A percentile compares a stretch with the other conserved stretches of the same genome.
These are phyloP conservation scores for Melieria crassipennis DNA, from an alignment of 2,888 invertebrate species.

Conservation along the genomic window DNA sequence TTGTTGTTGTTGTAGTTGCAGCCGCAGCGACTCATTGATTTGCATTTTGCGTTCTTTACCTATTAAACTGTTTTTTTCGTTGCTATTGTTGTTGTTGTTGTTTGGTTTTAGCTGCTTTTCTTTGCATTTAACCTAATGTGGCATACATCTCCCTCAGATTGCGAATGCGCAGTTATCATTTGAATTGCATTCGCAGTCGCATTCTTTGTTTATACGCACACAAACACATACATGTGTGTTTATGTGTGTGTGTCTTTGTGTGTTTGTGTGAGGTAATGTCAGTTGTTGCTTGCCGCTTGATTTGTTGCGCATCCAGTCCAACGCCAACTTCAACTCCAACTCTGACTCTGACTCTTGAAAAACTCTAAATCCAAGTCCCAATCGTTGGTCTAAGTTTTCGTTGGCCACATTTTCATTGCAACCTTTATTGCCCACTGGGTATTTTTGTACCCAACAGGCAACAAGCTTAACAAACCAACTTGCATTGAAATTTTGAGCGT, in stretches of 20 bases:
- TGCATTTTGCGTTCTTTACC: conserved; percentile 37
- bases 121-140: conserved; percentile 1
- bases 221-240: background rate
- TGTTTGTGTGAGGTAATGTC: background rate
- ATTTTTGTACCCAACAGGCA: no score
- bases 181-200: background rate
- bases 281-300: no score
- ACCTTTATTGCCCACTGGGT: no score
- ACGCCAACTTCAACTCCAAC: no score
- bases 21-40: conserved; percentile 24
- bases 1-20: background rate
- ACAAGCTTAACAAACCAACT: no score
- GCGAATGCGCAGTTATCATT: conserved; percentile 1
- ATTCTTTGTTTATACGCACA: background rate
- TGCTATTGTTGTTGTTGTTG: background rate
- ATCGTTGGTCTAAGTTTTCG: no score
- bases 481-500: no score
- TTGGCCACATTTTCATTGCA: no score
- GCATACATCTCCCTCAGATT: background rate
- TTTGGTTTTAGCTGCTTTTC: conserved; percentile 5
- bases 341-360: no score
- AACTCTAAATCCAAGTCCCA: no score
- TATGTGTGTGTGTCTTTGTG: background rate
- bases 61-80: conserved; percentile 37
- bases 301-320: no score